A percentile compares a stretch with the other conserved stretches of the same genome.
These are phyloP conservation scores for Coryphaenoides rupestris DNA, from an alignment of 2,113 vertebrate genomes.

Conservation along the genomic window DNA sequence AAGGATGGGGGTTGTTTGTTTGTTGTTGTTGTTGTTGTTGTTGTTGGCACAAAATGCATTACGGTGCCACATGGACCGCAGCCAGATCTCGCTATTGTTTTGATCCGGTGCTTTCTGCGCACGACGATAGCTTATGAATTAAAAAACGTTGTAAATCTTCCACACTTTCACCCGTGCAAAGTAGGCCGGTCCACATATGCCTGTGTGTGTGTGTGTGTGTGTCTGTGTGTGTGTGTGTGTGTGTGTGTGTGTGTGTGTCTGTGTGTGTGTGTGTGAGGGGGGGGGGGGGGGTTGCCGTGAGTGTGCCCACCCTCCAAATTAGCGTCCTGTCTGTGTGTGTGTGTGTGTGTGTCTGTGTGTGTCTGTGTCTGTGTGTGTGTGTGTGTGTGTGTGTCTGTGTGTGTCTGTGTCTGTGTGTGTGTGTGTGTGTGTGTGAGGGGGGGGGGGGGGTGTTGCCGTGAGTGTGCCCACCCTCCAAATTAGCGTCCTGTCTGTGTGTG, in stretches of 20 bases:
- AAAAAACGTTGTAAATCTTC: background rate
- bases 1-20: too few species aligned
- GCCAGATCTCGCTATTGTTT: constrained; percentile 12
- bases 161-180: constrained; percentile 35
- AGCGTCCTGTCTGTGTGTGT: constrained; percentile 50
- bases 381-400: too few species aligned
- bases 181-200: constrained; percentile 26
- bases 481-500: constrained; percentile 54
- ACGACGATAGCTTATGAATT: constrained; percentile 24
- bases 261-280: too few species aligned
- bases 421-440: background rate
- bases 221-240: background rate
- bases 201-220: background rate
- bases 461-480: constrained; percentile 47
- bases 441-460: too few species aligned
- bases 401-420: too few species aligned
- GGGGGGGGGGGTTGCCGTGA: too few species aligned
- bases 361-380: background rate
- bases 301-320: constrained; percentile 52
- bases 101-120: constrained; percentile 31
- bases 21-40: too few species aligned
- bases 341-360: constrained; percentile 26
- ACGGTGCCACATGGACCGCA: constrained; percentile 15
- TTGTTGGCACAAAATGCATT: constrained; percentile 13
- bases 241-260: background rate